Base-by-base conservation (phyloP, 2,113 vertebrate genomes). In the Rhadina sibilatrix region DNA sequence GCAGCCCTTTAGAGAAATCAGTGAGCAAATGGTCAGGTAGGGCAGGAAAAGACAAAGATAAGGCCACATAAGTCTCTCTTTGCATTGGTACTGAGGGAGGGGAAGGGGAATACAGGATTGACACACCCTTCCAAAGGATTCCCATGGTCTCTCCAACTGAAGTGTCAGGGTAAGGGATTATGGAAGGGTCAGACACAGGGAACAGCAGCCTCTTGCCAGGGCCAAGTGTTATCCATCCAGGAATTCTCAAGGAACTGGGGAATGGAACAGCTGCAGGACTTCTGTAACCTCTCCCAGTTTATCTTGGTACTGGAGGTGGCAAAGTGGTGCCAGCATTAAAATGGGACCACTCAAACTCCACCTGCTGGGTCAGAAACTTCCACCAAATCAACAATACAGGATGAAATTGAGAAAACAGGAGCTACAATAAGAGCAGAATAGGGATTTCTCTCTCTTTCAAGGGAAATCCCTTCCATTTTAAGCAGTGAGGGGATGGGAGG, bases 211-310 rank as follows among this genome's bases (percentile, higher is more conserved):
- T 6, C 21, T 33, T 37, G 44, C 53, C 53, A 69, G 77, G 63
- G 23, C 17, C n/a, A 9, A 0, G 7, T 15, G 38, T 18, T n/a
- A 3, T 11, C 65, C 69, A 66, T 1, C 28, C n/a, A n/a, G 53
- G 60, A 53, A 23, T 42, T 22, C 65, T 33, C 53, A 42, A 10
- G 75, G 61, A 87, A n/a, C 15, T n/a, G n/a, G 31, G 31, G 30
- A 72, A 40, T 0, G 2, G 23, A 82, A 19, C 0, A 2, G 30
- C 9, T 68, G 53, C 33, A 10, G 15, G 16, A 42, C 8, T n/a
- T 60, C 25, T 49, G 35, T 5, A 66, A 54, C 35, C 25, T 33
- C 47, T 49, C 31, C 31, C 60, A 42, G 17, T 27, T 54, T 4
- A 21, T 31, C 22, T 15, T 16, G 15, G 37, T 13, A 31, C 42